Evolutionary conservation across 2,113 vertebrate species (phyloP), one percentile per base, ranked within the genome.

Genomic region (Ardeotis arabs): DNA sequence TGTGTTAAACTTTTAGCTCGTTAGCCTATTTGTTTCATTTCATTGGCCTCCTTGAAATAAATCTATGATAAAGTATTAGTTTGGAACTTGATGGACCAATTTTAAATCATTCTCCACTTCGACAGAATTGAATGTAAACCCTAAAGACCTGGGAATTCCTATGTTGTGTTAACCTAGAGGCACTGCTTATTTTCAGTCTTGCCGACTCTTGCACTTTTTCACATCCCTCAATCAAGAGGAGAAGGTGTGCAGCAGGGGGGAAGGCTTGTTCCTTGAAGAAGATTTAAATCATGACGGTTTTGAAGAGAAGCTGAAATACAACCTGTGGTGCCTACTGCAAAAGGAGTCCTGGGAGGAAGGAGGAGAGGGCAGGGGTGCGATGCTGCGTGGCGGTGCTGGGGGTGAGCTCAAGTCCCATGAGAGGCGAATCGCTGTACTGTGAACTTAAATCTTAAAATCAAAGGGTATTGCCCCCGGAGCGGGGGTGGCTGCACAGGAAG

Each of bases 401-500:
- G 6, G 4, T 14, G 33, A 53, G 56, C 59, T 33, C 18, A 10
- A n/a, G 53, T 59, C 10, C 39, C 17, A 4, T 3, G 12, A 31
- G 23, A 67, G 22, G 27, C 5, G 9, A 79, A 47, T 41, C 33
- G 0, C 49, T 78, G 53, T 29, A 56, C 41, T 9, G 20, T 18
- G 47, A 78, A 21, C 49, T 7, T n/a, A 60, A 76, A 50, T 64
- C n/a, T 27, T 55, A 44, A 64, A 80, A 76, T 20, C 45, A 59
- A 50, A 70, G n/a, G 5, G 29, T 37, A 18, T 45, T 12, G 25
- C 37, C 35, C 18, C 64, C 2, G 1, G 59, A 0, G 1, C 1
- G 0, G 28, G 72, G 49, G 33, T 44, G 56, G 66, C 41, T 29
- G 33, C 44, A 29, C 8, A 33, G 70, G 59, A 78, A 58, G 33